These are phyloP conservation scores for Odocoileus hemionus DNA, from an alignment of 2,113 vertebrate species.

Conservation along the genomic window DNA sequence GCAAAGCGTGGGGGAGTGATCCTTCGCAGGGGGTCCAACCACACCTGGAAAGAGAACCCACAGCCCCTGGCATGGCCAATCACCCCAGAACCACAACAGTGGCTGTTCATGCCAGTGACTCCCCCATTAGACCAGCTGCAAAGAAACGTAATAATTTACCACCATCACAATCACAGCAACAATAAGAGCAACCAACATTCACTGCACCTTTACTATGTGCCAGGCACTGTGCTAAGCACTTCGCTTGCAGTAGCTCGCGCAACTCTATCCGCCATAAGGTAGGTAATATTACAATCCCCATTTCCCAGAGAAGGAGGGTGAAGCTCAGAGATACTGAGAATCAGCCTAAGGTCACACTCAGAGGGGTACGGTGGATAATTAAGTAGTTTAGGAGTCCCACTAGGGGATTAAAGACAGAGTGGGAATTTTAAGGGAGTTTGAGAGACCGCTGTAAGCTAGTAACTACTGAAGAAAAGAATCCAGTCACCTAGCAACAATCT, in stretches of 20 bases:
- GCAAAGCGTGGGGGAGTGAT: too few species aligned
- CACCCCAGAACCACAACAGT: neutral
- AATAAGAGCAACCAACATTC: too few species aligned
- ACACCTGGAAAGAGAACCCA: neutral
- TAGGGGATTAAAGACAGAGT: neutral
- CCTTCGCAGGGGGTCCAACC: neutral
- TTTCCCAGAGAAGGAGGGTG: neutral
- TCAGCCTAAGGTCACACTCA: neutral
- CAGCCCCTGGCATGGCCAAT: fast-evolving
- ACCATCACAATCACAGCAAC: fast-evolving
- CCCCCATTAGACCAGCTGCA: neutral
- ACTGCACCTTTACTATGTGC: fast-evolving
- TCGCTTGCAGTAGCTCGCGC: neutral
- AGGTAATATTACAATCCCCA: neutral
- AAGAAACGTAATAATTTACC: fast-evolving
- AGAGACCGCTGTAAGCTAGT: neutral
- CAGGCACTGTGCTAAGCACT: neutral
- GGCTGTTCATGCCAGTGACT: neutral
- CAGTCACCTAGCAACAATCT: neutral
- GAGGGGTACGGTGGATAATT: neutral
- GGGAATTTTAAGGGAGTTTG: neutral
- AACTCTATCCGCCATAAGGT: fast-evolving
- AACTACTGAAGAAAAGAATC: neutral
- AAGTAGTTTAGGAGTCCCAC: neutral
- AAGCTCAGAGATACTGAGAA: neutral